These are phyloP conservation scores for Myotis pilosus DNA, from an alignment of 2,797 vertebrate genomes.

Conservation along the genomic window DNA sequence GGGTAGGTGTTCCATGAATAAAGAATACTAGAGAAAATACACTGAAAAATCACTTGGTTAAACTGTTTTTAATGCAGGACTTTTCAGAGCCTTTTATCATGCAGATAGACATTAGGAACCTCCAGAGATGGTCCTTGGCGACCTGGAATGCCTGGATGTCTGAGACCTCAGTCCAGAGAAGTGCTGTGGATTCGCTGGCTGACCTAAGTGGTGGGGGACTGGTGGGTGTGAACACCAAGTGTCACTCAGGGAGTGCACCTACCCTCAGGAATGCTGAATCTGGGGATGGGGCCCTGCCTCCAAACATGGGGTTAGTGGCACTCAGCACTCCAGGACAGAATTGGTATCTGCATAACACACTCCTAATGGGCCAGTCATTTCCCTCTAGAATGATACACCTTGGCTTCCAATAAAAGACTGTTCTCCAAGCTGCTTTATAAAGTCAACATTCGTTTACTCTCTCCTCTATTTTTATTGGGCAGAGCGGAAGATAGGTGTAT, in stretches of 20 bases:
- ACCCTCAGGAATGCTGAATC: background rate
- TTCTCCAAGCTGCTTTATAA: background rate
- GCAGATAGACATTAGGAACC: background rate
- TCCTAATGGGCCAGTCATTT: background rate
- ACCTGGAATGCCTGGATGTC: background rate
- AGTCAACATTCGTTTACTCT: background rate
- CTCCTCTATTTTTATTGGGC: background rate
- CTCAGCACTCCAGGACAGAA: rapidly evolving
- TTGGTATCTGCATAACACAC: background rate
- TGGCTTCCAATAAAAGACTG: background rate
- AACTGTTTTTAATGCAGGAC: background rate
- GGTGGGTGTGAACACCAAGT: background rate
- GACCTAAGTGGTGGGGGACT: background rate
- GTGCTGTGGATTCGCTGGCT: rapidly evolving
- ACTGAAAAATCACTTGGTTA: background rate
- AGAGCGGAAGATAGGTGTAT: background rate
- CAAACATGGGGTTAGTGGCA: background rate
- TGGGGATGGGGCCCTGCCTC: background rate
- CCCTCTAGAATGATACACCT: background rate
- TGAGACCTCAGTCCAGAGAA: background rate
- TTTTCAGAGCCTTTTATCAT: background rate
- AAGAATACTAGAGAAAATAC: background rate
- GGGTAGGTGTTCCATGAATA: background rate
- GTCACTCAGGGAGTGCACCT: background rate
- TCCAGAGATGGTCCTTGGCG: background rate